These are phyloP conservation scores for Willisornis vidua DNA, from an alignment of 2,113 vertebrate genomes.

Conservation along the genomic window DNA sequence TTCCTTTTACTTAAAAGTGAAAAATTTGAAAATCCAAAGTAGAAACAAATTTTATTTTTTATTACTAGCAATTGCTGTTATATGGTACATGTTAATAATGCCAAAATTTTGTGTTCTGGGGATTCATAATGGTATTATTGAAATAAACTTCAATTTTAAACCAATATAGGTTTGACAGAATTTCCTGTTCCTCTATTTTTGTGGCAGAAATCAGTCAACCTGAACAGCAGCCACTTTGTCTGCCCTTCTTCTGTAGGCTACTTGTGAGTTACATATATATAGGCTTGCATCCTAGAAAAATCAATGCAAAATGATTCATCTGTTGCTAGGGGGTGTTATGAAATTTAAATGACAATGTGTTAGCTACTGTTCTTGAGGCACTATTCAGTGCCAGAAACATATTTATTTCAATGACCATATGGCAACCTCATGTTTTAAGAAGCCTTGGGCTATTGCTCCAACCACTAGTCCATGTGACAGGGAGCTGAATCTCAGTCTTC, in stretches of 20 bases:
- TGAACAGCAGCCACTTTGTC: background rate
- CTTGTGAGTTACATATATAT: background rate
- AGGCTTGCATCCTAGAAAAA: background rate
- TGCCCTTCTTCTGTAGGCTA: background rate
- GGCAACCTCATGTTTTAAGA: background rate
- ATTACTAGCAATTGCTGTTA: background rate
- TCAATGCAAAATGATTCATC: background rate
- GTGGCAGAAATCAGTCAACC: background rate
- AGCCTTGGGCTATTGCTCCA: background rate
- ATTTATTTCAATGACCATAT: background rate
- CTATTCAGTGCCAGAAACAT: background rate
- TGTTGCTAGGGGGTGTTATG: background rate
- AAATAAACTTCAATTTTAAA: background rate
- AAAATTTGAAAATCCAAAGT: background rate
- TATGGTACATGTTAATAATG: background rate
- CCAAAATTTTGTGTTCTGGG: background rate
- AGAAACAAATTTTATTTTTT: background rate
- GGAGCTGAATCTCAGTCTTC: background rate
- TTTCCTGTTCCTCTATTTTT: background rate
- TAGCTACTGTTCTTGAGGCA: background rate
- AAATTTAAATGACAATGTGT: background rate
- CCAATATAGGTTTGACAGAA: background rate
- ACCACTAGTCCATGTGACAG: background rate
- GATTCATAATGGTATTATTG: background rate
- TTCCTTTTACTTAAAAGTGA: background rate